Percentiles rank a stretch among this genome's conserved stretches.
Conservation (phyloP, 2,888 invertebrate species). For the Nemotelus nigrinus region DNA sequence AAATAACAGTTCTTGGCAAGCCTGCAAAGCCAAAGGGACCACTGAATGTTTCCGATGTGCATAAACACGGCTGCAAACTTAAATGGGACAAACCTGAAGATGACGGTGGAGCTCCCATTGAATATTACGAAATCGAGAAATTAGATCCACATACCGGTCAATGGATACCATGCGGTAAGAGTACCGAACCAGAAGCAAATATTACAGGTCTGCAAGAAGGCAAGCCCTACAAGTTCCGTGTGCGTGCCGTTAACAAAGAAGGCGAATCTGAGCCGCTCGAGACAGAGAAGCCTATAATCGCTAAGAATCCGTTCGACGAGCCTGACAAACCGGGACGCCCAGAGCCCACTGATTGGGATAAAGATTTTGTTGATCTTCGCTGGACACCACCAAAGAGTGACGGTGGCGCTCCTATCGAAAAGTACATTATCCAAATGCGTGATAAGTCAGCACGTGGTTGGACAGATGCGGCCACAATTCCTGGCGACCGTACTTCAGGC, state of each 20-base stretch:
- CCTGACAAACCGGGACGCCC: conserved; percentile 93
- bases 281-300: conserved; percentile 91
- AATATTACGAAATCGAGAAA: conserved; percentile 96
- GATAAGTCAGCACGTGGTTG: conserved; percentile 88
- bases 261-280: conserved; percentile 97
- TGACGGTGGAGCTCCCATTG: conserved; percentile 93
- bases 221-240: conserved; percentile 98
- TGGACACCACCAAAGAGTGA: conserved; percentile 92
- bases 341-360: conserved; percentile 92
- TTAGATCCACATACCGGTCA: conserved; percentile 89
- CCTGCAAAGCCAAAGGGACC: conserved; percentile 86
- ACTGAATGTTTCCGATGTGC: conserved; percentile 86
- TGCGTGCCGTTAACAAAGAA: conserved; percentile 97
- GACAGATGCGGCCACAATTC: conserved; percentile 83
- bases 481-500: conserved; percentile 79
- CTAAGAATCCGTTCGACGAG: conserved; percentile 98
- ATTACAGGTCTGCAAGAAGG: conserved; percentile 88
- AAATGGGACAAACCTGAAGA: conserved; percentile 95
- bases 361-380: conserved; percentile 92
- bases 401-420: conserved; percentile 97
- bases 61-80: conserved; percentile 90
- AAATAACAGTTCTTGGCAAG: conserved; percentile 86
- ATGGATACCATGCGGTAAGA: conserved; percentile 92
- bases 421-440: conserved; percentile 93
- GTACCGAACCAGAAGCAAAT: conserved; percentile 86